Evolutionary conservation across 2,888 invertebrate genomes (phyloP).

Genomic region (Drosophila prostipennis): DNA sequence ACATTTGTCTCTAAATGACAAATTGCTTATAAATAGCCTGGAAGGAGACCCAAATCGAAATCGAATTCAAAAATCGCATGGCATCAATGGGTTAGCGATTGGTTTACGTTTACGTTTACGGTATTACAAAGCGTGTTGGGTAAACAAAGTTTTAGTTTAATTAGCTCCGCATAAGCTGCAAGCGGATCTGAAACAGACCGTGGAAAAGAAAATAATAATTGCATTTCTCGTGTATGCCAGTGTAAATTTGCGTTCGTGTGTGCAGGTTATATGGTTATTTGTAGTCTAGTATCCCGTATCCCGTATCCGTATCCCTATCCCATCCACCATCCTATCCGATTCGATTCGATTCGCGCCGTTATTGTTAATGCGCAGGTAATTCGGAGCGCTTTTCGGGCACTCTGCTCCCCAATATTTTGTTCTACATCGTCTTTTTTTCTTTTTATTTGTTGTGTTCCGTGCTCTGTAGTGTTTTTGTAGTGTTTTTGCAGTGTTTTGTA

Average conservation of each 20-base stretch:
- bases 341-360: slow-evolving; percentile 29
- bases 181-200: slow-evolving; percentile 39
- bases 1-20: slow-evolving; percentile 11
- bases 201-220: slow-evolving; percentile 49
- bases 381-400: slow-evolving; percentile 17
- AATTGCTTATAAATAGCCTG: slow-evolving; percentile 4
- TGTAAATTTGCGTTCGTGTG: slow-evolving; percentile 21
- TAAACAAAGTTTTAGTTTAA: slow-evolving; percentile 50
- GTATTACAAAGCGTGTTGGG: slow-evolving; percentile 11
- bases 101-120: neutral
- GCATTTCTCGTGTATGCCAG: slow-evolving; percentile 30
- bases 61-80: neutral
- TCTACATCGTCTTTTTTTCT: slow-evolving; percentile 8
- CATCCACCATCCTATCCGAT: slow-evolving; percentile 3
- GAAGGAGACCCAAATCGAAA: neutral
- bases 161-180: slow-evolving; percentile 52
- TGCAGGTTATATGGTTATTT: slow-evolving; percentile 9
- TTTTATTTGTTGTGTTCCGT: neutral
- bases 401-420: neutral
- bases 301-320: neutral
- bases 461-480: neutral
- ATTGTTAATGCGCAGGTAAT: slow-evolving; percentile 28
- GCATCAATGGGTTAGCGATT: slow-evolving; percentile 7
- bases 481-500: neutral
- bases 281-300: slow-evolving; percentile 17